Conservation (phyloP, 2,888 invertebrate genomes). For the Parthenolecanium corni region DNA sequence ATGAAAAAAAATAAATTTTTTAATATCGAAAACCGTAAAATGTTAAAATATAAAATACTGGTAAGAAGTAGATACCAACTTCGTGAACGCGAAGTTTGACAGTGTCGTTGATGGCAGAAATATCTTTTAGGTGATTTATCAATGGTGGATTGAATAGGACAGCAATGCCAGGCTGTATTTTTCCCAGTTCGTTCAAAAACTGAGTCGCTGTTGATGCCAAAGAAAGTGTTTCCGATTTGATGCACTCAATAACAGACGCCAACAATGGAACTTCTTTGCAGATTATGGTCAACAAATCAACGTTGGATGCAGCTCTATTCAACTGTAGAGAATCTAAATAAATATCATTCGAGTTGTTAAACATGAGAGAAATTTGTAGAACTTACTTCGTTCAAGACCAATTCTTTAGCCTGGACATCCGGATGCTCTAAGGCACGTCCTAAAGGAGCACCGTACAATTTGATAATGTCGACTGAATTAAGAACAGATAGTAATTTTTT, state of each 20-base stretch:
- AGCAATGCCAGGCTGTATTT: neutral
- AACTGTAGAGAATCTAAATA: neutral
- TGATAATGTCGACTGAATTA: constrained; percentile 48
- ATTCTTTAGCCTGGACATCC: constrained; percentile 35
- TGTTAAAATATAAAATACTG: too few relatives aligned
- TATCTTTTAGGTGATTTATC: constrained; percentile 46
- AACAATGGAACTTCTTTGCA: constrained; percentile 13
- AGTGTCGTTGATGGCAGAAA: constrained; percentile 47
- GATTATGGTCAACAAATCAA: neutral
- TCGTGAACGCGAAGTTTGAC: constrained; percentile 58
- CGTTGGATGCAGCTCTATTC: constrained; percentile 3
- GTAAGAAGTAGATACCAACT: constrained; percentile 39
- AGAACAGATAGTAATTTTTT: constrained; percentile 52
- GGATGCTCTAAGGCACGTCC: constrained; percentile 48
- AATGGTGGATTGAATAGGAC: constrained; percentile 43
- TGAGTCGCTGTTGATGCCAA: constrained; percentile 3
- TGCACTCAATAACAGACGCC: constrained; percentile 11
- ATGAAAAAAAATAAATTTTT: neutral
- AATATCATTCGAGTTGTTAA: neutral
- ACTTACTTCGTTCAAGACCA: constrained; percentile 15
- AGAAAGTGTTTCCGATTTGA: constrained; percentile 13
- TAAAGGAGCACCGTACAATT: constrained; percentile 45
- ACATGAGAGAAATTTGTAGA: too few relatives aligned
- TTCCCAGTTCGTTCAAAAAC: constrained; percentile 9
- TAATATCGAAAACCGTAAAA: neutral